Base-by-base conservation (phyloP, 2,113 vertebrate species). In the Sinocyclocheilus maitianheensis region DNA sequence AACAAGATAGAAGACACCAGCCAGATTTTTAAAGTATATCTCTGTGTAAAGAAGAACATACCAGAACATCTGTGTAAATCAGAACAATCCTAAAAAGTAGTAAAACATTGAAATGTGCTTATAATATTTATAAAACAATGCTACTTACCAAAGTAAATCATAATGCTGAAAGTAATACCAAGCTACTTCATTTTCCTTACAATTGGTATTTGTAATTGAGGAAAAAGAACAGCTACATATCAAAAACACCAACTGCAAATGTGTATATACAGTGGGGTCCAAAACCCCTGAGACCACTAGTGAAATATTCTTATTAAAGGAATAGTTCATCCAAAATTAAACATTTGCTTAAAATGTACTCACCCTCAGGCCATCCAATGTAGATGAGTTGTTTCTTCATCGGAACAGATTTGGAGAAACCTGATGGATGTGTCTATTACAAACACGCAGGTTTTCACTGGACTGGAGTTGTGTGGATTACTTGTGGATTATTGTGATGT, bases 111-210 rank as follows among this genome's bases (percentile, higher is more conserved):
- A 13, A 40, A 40, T 62, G 5, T 74, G 20, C 55, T 24, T 9
- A 78, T 2, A 26, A 20, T 55, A 24, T 77, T 30, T 10, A 30
- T 77, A 14, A 80, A 62, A 63, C 58, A 63, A 43, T 46, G 78
- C 37, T 80, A 63, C 78, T n/a, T 18, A 16, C 12, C 22, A 51
- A 2, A 78, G 18, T 13, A 37, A 60, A 37, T 34, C 76, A n/a
- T 80, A 80, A 80, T 63, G 78, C 78, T 80, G 13, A 63, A 24
- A 63, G 30, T 40, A 60, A 60, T 37, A 22, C 53, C 11, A 60
- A 60, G 53, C 30, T 24, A 80, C 37, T 24, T 60, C 12, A 10
- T 14, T 37, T 43, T 6, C 58, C 34, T 4, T 40, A 40, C 30
- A 12, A 5, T n/a, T 1, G 0, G 69, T 22, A 12, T 43, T 72